These are phyloP conservation scores for Tetramorium bicarinatum DNA, from an alignment of 2,888 invertebrate species.

Conservation along the genomic window DNA sequence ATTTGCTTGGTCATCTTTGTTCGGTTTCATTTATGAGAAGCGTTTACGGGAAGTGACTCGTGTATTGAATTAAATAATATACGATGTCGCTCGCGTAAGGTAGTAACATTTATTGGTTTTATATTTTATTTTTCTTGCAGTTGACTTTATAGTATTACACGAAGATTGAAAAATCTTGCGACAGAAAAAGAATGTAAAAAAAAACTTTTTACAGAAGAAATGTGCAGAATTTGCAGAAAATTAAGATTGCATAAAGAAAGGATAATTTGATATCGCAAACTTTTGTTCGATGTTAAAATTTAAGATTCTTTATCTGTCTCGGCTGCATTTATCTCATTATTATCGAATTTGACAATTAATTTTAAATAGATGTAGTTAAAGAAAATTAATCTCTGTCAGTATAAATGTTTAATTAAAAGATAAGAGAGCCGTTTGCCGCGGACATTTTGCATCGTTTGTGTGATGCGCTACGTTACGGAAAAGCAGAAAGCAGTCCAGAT, in stretches of 20 bases:
- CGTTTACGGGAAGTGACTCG: neutral
- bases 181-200: neutral
- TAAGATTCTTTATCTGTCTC: neutral
- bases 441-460: neutral
- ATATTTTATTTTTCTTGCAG: neutral
- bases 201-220: neutral
- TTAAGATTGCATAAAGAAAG: neutral
- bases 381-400: neutral
- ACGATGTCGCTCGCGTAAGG: neutral
- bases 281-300: slow-evolving; percentile 1
- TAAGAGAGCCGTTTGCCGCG: neutral
- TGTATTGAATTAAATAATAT: neutral
- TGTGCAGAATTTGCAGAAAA: neutral
- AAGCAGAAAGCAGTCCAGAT: neutral
- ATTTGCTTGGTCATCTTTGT: neutral
- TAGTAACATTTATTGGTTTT: slow-evolving; percentile 3
- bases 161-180: neutral
- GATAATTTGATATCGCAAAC: neutral
- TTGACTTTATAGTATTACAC: neutral
- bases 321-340: neutral
- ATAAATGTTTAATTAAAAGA: slow-evolving; percentile 18
- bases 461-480: neutral
- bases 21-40: neutral
- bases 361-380: neutral
- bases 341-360: neutral